Conservation (phyloP, 2,797 vertebrate genomes). For the Microctenopoma stevenorrisi region DNA sequence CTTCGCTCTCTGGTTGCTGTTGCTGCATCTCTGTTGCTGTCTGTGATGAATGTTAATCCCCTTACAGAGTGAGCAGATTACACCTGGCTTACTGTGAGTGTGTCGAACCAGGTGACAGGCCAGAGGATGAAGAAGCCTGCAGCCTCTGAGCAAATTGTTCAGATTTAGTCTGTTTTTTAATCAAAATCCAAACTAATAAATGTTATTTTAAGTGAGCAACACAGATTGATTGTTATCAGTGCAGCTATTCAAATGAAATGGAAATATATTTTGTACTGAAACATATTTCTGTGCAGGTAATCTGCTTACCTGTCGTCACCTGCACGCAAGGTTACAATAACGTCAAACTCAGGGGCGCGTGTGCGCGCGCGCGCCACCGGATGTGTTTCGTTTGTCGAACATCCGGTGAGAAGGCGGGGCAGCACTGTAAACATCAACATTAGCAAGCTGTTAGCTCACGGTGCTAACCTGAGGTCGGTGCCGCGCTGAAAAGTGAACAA, state of each 20-base stretch:
- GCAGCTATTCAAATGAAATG: no score
- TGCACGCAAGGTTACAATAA: no score
- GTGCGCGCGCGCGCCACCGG: neutral
- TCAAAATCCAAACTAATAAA: no score
- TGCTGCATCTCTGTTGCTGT: neutral
- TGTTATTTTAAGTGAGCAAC: no score
- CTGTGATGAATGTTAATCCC: slow-evolving; percentile 51
- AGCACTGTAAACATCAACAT: slow-evolving; percentile 15
- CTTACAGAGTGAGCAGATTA: slow-evolving; percentile 37
- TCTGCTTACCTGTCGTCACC: no score
- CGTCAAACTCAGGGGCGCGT: no score
- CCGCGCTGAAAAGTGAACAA: accelerated
- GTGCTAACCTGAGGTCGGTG: neutral
- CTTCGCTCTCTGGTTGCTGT: neutral
- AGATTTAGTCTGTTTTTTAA: no score
- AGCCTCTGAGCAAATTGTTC: no score
- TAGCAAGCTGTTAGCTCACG: neutral
- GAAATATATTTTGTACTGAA: no score
- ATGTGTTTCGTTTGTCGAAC: neutral
- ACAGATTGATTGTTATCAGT: no score
- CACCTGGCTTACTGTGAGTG: slow-evolving; percentile 44
- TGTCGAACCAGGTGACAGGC: slow-evolving; percentile 40
- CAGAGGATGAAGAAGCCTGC: no score
- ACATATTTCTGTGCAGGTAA: no score
- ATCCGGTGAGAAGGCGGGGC: slow-evolving; percentile 20